Evolutionary conservation across 2,888 invertebrate species (phyloP), one percentile per base, ranked within the genome.

Genomic region (Ennomos erosarius): DNA sequence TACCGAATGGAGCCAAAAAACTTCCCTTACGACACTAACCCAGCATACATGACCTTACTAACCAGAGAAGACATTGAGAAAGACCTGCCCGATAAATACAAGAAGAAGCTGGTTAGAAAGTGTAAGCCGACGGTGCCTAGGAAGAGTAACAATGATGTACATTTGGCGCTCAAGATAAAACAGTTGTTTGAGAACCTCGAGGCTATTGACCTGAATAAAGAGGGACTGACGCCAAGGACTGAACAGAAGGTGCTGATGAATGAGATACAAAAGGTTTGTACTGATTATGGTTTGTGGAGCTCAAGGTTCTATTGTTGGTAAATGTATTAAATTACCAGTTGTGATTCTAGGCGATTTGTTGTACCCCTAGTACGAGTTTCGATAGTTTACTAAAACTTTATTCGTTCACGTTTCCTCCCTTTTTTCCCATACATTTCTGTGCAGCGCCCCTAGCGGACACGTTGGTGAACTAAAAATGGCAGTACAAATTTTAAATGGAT

Each of bases 221-320:
- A 81, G 0, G 76, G 78, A 0, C 83, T 90, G 81, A 88, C 93
- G 11, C 93, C 94, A 0, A 84, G 93, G 56, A 86, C 91, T 0
- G 93, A 94, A 68, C 94, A 94, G 72, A 91, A 89, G 68, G 79
- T 90, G 47, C 81, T 94, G 8, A 74, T 92, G 59, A 87, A 84
- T 61, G 94, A 95, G 77, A 94, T 95, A 69, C 91, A 93, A 69
- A 94, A 93, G 91, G 95, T 95, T 50, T 47, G 56, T 53, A 10
- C 10, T 3, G 26, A 26, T 6, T 26, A 26, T 26, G 26, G 26
- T 6, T 26, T 1, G 4, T 26, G 4, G 2, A 26, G 4, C 26
- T 1, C 1, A n/a, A n/a, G n/a, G n/a, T n/a, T n/a, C n/a, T n/a
- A n/a, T n/a, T n/a, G n/a, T n/a, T n/a, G n/a, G n/a, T n/a, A n/a